Evolutionary conservation across 2,113 vertebrate genomes (phyloP).

Genomic region (Calonectris borealis): DNA sequence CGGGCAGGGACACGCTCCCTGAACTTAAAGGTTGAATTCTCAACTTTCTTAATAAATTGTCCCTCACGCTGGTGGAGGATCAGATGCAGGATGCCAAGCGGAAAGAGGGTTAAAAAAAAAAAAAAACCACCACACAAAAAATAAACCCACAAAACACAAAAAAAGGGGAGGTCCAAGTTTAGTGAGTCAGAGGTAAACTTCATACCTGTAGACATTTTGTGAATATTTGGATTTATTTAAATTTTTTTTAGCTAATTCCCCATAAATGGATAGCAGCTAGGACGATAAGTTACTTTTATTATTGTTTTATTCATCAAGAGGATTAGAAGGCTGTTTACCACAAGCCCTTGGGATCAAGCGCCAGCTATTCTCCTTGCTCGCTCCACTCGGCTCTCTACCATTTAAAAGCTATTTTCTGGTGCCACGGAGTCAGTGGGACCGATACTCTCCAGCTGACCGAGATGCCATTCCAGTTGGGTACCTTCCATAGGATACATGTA

Average conservation of each 20-base stretch:
- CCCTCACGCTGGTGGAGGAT: background rate
- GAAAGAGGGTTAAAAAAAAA: background rate
- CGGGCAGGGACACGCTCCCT: fast-evolving
- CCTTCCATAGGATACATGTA: background rate
- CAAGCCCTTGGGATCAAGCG: background rate
- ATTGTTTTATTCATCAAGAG: background rate
- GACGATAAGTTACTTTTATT: background rate
- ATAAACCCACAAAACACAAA: background rate
- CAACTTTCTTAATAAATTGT: background rate
- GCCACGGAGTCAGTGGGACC: background rate
- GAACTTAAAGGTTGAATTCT: background rate
- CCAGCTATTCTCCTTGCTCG: background rate
- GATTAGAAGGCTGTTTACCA: background rate
- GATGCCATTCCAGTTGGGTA: background rate
- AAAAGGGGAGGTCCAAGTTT: background rate
- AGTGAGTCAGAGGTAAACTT: too few relatives aligned
- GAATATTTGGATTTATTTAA: background rate
- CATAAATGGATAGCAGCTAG: background rate
- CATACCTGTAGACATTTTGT: too few relatives aligned
- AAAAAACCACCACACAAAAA: background rate
- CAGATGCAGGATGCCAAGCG: background rate
- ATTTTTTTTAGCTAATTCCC: background rate
- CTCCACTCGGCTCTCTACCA: background rate
- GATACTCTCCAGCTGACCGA: fast-evolving
- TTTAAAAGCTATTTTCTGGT: background rate